Base-by-base conservation (phyloP, 1,140 invertebrate species). In the Nephotettix cincticeps region DNA sequence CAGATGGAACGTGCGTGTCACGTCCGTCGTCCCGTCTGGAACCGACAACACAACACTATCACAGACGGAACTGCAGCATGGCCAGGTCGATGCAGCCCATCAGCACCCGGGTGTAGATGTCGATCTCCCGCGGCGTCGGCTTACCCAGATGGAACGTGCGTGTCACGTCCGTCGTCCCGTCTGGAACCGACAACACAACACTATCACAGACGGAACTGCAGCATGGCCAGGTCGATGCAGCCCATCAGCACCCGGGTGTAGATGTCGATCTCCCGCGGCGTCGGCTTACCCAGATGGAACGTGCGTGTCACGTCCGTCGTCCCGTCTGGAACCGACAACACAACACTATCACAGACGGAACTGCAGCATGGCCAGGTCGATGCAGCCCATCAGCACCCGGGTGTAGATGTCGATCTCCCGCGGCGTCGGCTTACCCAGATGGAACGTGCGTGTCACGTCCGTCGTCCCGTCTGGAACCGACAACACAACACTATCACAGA, bases 231-330 rank as follows among this genome's bases (percentile, higher is more conserved):
- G 69, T 91, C 88, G 14, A 97, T 92, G 13, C 91, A 87, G 0
- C 94, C 94, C 43, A 93, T 93, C 17, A 99, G 81, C 0, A 98
- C 95, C 66, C 90, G 86, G 0, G 96, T 99, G 80, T 96, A 98
- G 3, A 91, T 90, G 73, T 91, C 86, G 71, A 86, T 89, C 80
- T 96, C 89, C 58, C 91, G 86, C 0, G 83, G 78, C 0, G 90
- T 89, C 0, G 95, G 94, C 17, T 81, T 83, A 0, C 95, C 94
- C 78, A 93, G 93, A 81, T 97, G 94, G 6, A 98, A 81, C 0
- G 96, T 98, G 70, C 97, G 84, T 0, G 96, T 96, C 0, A 98
- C 90, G 78, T 97, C 94, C 0, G 96, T 98, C 0, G 96, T 98
- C 40, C 96, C 96, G 83, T 96, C 94, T 86, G 70, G 30, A 65